These are phyloP conservation scores for Anhinga rufa DNA, from an alignment of 2,113 vertebrate species.

Conservation along the genomic window DNA sequence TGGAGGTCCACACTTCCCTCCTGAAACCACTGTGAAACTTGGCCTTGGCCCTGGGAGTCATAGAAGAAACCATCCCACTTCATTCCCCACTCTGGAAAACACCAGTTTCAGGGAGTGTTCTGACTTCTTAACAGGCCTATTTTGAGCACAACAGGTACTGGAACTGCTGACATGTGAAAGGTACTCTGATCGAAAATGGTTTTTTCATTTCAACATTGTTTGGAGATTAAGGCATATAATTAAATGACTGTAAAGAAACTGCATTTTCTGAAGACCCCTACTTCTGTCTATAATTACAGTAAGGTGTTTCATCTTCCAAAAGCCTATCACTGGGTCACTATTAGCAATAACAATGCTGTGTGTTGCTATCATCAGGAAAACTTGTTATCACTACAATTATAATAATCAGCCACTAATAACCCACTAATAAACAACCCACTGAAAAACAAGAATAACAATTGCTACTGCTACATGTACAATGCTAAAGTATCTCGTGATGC, in stretches of 20 bases:
- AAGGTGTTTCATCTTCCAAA: not conserved
- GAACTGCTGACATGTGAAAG: not conserved
- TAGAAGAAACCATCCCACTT: not conserved
- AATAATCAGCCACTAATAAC: not conserved
- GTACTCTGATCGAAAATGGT: not conserved
- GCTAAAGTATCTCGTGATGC: not conserved
- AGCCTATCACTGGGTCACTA: not conserved
- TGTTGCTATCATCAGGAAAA: not conserved
- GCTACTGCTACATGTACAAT: no score
- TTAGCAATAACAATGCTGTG: not conserved
- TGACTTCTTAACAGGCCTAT: not conserved
- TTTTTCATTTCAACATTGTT: not conserved
- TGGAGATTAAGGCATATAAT: not conserved
- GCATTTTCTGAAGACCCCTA: not conserved
- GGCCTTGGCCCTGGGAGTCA: not conserved
- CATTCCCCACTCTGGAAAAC: accelerated
- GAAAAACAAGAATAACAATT: not conserved
- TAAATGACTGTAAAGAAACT: not conserved
- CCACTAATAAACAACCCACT: not conserved
- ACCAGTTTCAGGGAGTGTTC: not conserved
- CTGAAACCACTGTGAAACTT: not conserved
- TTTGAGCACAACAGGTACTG: not conserved
- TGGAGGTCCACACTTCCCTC: not conserved
- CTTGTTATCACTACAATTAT: not conserved
- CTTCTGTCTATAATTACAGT: not conserved